Evolutionary conservation across 1,140 invertebrate species (phyloP).

Genomic region (Hylyphantes graminicola): DNA sequence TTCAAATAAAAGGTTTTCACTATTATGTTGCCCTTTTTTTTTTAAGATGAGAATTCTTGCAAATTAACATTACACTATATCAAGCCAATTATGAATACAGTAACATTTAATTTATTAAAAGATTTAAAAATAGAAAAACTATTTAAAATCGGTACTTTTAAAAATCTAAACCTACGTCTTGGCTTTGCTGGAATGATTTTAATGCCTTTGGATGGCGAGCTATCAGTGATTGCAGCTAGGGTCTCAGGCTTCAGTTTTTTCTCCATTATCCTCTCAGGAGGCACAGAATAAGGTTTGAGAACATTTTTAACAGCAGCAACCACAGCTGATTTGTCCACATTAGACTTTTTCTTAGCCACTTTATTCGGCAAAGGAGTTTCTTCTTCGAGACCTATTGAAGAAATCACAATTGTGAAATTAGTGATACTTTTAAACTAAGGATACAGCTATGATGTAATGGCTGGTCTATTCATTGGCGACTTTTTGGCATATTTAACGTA

Average conservation of each 20-base stretch:
- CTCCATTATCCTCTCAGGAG: conserved; percentile 68
- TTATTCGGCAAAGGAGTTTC: conserved; percentile 79
- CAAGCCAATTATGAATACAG: too few species aligned
- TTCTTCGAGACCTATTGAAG: conserved; percentile 75
- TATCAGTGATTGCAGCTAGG: conserved; percentile 55
- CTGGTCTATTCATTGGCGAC: too few species aligned
- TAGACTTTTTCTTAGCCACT: conserved; percentile 65
- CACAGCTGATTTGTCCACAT: conserved; percentile 55
- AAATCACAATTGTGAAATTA: neutral
- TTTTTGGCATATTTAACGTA: too few species aligned
- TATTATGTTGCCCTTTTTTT: too few species aligned
- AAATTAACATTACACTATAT: too few species aligned
- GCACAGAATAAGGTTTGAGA: conserved; percentile 29
- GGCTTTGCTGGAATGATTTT: conserved; percentile 87
- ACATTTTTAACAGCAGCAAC: conserved; percentile 63
- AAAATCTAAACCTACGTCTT: conserved; percentile 78
- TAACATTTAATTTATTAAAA: too few species aligned
- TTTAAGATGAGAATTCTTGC: too few species aligned
- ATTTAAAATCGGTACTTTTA: too few species aligned
- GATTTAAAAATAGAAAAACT: too few species aligned
- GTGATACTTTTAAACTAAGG: too few species aligned
- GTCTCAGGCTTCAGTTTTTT: conserved; percentile 79
- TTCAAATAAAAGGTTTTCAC: too few species aligned
- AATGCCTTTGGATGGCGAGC: conserved; percentile 78
- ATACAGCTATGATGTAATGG: too few species aligned